Conservation (phyloP, 2,888 invertebrate species). For the Leptopilina syphax region DNA sequence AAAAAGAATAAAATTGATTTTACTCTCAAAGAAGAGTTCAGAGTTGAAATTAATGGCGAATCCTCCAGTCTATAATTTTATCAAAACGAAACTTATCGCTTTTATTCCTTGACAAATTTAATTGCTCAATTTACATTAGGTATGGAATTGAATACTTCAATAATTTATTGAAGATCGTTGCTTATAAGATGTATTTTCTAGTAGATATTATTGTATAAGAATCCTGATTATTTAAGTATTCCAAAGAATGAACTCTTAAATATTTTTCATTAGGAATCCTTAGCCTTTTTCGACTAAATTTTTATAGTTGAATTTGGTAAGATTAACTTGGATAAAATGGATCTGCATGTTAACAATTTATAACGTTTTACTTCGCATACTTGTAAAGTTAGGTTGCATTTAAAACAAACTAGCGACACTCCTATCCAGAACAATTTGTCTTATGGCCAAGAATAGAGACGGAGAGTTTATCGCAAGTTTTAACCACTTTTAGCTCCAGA, state of each 20-base stretch:
- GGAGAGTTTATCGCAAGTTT: conserved; percentile 25
- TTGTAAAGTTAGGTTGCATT: conserved; percentile 19
- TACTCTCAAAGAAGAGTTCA: not conserved
- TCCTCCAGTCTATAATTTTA: not conserved
- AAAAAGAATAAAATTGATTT: not conserved
- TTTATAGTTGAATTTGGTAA: not conserved
- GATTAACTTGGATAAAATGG: not conserved
- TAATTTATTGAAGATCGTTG: too few species aligned
- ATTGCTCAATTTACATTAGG: too few species aligned
- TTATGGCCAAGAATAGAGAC: conserved; percentile 27
- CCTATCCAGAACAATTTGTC: conserved; percentile 31
- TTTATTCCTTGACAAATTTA: not conserved
- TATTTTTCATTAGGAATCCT: too few species aligned
- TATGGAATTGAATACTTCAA: too few species aligned
- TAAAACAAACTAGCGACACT: conserved; percentile 19
- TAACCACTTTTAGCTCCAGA: conserved; percentile 24
- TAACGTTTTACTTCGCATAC: conserved; percentile 38
- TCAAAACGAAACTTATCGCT: not conserved
- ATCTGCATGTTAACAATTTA: not conserved
- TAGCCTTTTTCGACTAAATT: too few species aligned
- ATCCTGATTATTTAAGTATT: too few species aligned
- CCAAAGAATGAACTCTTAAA: too few species aligned
- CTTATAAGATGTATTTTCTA: too few species aligned
- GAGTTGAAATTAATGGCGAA: not conserved
- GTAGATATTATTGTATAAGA: too few species aligned